Base-by-base conservation (phyloP, 1,140 invertebrate species). In the Episyrphus balteatus region DNA sequence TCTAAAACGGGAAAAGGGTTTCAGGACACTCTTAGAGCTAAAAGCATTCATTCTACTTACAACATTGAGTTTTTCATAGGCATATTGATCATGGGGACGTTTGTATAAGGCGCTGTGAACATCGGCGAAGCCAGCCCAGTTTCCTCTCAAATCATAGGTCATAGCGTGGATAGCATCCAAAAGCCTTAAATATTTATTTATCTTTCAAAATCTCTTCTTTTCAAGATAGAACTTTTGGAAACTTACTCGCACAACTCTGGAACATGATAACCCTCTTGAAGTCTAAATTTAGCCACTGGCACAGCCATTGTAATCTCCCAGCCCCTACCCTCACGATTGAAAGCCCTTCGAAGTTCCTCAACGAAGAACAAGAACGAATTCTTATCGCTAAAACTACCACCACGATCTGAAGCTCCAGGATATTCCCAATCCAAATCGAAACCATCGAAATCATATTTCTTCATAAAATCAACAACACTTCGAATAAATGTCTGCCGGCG, bases 251-350 rank as follows among this genome's bases (percentile, higher is more conserved):
- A 90, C 31, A 92, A 69, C 62, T 89, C 86, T 13, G 86, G 85
- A 5, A 92, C 88, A 56, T 92, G 85, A 57, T 92, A 92, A 2
- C 87, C 88, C 69, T 89, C 87, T 58, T 88, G 80, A 8, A 92
- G 70, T 13, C 87, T 70, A 60, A 89, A 89, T 62, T 88, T 88
- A 0, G 87, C 87, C 15, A 91, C 70, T 0, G 88, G 86, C 30
- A 92, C 88, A 0, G 89, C 87, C 72, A 88, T 87, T 0, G 88
- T 91, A 15, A 92, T 79, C 61, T 91, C 83, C 84, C 85, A 90
- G n/a, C 78, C 80, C 56, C 79, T 82, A 1, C 75, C 75, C 48
- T 76, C 78, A 18, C 75, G 77, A 58, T 84, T 75, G 61, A 92
- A 91, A 14, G 86, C 88, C 13, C 81, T 72, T 51, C 81, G 71